Evolutionary conservation across 2,113 vertebrate genomes (phyloP), one percentile per base, ranked within the genome.

Genomic region (Phaetusa simplex): DNA sequence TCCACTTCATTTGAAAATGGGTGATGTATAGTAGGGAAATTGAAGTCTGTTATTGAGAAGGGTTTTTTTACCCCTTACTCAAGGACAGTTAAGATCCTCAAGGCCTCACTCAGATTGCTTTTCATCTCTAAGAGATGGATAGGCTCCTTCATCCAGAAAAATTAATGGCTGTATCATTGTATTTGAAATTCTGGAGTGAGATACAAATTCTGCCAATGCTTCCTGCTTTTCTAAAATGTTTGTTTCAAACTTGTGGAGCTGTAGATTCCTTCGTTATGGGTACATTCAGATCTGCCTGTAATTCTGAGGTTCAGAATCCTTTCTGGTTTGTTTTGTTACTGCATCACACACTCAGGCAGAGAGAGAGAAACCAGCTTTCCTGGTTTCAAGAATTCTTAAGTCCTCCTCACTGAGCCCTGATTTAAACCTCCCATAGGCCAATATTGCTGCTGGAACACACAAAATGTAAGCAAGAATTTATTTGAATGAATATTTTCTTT

Each of bases 51-150:
- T 91, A 36, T 18, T 93, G 73, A 84, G 77, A 71, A 67, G 18
- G 32, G 36, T 2, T 34, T 30, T 90, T 89, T 79, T 14, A 36
- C 69, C 40, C 47, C 34, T 82, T 69, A 49, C 14, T 43, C 95
- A 95, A 95, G 96, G 95, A 72, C 86, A 79, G 43, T 3, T 77
- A 55, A 62, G 61, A 84, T 86, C 65, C 72, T 90, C 85, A 93
- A 95, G 92, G 95, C 61, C 82, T 81, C 47, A 11, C 34, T 84
- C 65, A 45, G 80, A 91, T 74, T 97, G 65, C 69, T 91, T 95
- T 88, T 95, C 69, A 86, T 88, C 59, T 91, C 78, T 64, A 26
- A 19, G 76, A 92, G 94, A 93, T 86, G 64, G 55, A 91, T 88
- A 70, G 47, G 59, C 49, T 88, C 40, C 72, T 61, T 96, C 59